Conservation (phyloP, 2,888 invertebrate genomes). For the Belgica antarctica region DNA sequence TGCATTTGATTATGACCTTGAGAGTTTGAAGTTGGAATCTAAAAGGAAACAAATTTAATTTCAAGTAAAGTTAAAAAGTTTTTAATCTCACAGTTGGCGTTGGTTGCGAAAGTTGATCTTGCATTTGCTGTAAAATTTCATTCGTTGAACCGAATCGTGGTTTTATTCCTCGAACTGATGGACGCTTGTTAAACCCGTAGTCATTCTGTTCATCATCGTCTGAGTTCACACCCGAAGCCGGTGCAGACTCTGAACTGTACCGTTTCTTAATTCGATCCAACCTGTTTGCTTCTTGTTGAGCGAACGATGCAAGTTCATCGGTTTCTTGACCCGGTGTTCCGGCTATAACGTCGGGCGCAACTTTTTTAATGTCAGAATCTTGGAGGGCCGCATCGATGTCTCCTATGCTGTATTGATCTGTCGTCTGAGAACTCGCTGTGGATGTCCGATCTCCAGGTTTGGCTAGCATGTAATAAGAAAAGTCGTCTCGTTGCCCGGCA, state of each 20-base stretch:
- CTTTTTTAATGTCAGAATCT: slow-evolving; percentile 57
- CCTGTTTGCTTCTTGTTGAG: slow-evolving; percentile 77
- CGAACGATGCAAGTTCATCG: slow-evolving; percentile 80
- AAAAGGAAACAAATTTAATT: slow-evolving; percentile 40
- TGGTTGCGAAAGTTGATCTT: slow-evolving; percentile 61
- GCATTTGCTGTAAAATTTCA: slow-evolving; percentile 78
- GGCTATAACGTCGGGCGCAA: slow-evolving; percentile 75
- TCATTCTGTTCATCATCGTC: slow-evolving; percentile 81
- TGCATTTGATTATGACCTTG: slow-evolving; percentile 47
- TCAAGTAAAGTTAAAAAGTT: neutral
- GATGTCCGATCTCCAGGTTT: slow-evolving; percentile 61
- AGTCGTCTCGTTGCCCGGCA: slow-evolving; percentile 61
- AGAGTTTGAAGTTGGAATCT: slow-evolving; percentile 3
- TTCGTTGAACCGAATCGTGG: slow-evolving; percentile 79
- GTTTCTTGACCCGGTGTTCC: slow-evolving; percentile 62
- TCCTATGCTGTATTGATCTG: slow-evolving; percentile 65
- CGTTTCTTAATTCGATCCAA: slow-evolving; percentile 80
- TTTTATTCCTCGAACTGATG: slow-evolving; percentile 84
- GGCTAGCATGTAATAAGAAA: slow-evolving; percentile 60
- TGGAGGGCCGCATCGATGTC: slow-evolving; percentile 61
- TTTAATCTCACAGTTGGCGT: slow-evolving; percentile 52
- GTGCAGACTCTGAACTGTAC: slow-evolving; percentile 58
- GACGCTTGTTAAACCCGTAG: slow-evolving; percentile 85
- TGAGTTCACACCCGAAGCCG: slow-evolving; percentile 50
- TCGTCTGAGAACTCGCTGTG: slow-evolving; percentile 61